phyloP scores from a whole-genome alignment of 2,888 invertebrate species.

The Anarsia innoxiella region DNA sequence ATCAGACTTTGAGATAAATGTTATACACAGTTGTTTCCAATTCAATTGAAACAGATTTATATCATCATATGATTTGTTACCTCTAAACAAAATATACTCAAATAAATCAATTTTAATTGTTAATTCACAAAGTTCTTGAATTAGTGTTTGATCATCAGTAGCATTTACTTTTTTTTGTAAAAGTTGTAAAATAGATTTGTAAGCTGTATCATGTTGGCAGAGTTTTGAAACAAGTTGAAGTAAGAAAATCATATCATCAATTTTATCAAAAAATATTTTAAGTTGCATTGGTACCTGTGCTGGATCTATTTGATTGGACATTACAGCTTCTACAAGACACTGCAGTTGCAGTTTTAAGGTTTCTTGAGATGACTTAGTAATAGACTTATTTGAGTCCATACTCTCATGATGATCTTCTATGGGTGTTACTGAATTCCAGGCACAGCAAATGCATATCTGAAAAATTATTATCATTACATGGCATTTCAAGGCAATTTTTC shows the following conservation, averaged over 20 bases:
- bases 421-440: constrained; percentile 19
- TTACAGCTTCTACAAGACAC: constrained; percentile 29
- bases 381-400: constrained; percentile 23
- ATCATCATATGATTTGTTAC: constrained; percentile 42
- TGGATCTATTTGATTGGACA: constrained; percentile 26
- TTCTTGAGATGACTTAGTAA: constrained; percentile 41
- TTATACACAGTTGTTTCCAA: constrained; percentile 47
- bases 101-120: constrained; percentile 58
- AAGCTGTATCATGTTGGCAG: constrained; percentile 40
- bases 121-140: constrained; percentile 38
- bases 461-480: constrained; percentile 16
- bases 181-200: constrained; percentile 46
- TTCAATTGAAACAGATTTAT: constrained; percentile 45
- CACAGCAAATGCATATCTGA: constrained; percentile 32
- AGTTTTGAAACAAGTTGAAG: constrained; percentile 37
- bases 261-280: constrained; percentile 42
- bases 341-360: constrained; percentile 42
- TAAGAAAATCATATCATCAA: constrained; percentile 44
- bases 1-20: constrained; percentile 54
- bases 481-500: neutral
- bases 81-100: constrained; percentile 58
- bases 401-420: constrained; percentile 18
- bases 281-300: constrained; percentile 35
- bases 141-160: constrained; percentile 29
- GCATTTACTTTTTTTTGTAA: constrained; percentile 47